Percentiles rank a stretch among this genome's conserved stretches.
These are phyloP conservation scores for Eumerus sabulonum DNA, from an alignment of 2,888 invertebrate species.

Conservation along the genomic window DNA sequence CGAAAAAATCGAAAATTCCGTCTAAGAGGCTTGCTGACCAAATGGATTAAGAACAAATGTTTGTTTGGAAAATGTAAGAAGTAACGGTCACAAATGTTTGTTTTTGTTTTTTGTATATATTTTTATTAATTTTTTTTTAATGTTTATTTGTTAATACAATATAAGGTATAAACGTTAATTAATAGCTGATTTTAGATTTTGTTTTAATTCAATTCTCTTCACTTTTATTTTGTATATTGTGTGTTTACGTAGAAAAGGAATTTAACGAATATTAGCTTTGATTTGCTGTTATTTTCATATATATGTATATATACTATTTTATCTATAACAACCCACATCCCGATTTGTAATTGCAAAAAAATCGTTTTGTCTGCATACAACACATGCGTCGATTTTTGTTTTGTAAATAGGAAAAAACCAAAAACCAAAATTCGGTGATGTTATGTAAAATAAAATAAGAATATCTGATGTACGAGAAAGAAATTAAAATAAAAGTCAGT, in stretches of 20 bases:
- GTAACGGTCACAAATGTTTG: too few species aligned
- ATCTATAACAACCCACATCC: slow-evolving; percentile 65
- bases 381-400: slow-evolving; percentile 13
- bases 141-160: slow-evolving; percentile 58
- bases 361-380: slow-evolving; percentile 24
- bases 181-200: slow-evolving; percentile 60
- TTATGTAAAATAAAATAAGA: slow-evolving; percentile 16
- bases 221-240: slow-evolving; percentile 36
- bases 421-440: slow-evolving; percentile 21
- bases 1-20: neutral
- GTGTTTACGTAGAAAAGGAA: slow-evolving; percentile 45
- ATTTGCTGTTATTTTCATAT: slow-evolving; percentile 14
- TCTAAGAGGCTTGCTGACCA: neutral
- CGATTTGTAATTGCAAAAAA: slow-evolving; percentile 55
- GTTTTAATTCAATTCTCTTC: slow-evolving; percentile 38
- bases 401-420: slow-evolving; percentile 8
- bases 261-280: slow-evolving; percentile 20
- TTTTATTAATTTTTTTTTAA: slow-evolving; percentile 46
- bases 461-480: slow-evolving; percentile 14
- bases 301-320: slow-evolving; percentile 23
- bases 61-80: too few species aligned
- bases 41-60: too few species aligned
- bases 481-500: slow-evolving; percentile 3
- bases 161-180: slow-evolving; percentile 64
- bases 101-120: slow-evolving; percentile 46